phyloP scores from a whole-genome alignment of 1,140 invertebrate genomes.

The Rhyzopertha dominica region DNA sequence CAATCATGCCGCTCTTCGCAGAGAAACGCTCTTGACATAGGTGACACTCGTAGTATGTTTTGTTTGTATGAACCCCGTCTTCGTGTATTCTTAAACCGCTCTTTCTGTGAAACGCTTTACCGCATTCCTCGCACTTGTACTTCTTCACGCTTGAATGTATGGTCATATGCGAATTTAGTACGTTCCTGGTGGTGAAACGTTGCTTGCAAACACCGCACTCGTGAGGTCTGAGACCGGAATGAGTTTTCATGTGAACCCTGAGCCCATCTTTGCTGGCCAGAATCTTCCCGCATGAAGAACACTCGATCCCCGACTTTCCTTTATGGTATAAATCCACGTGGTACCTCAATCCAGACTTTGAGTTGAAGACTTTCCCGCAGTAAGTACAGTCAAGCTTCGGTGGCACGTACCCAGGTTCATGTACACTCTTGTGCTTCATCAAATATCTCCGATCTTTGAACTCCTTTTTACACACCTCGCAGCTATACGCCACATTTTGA shows the following conservation, averaged over 20 bases:
- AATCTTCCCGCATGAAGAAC: conserved; percentile 1
- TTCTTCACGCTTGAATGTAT: conserved; percentile 23
- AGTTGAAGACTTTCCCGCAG: too few relatives aligned
- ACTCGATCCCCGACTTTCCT: too few relatives aligned
- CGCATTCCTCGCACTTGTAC: conserved; percentile 21
- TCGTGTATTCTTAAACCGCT: conserved; percentile 18
- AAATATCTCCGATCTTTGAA: too few relatives aligned
- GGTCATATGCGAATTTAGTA: neutral
- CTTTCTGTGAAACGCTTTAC: conserved; percentile 24
- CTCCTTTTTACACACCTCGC: conserved; percentile 1
- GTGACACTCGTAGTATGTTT: neutral
- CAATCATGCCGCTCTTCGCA: too few relatives aligned
- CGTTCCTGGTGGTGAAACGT: conserved; percentile 9
- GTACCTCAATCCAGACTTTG: too few relatives aligned
- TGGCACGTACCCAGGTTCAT: too few relatives aligned
- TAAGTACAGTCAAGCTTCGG: too few relatives aligned
- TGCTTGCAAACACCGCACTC: conserved; percentile 13
- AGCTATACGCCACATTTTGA: too few relatives aligned
- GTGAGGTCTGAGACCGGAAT: conserved; percentile 5
- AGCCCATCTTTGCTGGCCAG: conserved; percentile 1
- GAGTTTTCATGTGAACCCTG: neutral
- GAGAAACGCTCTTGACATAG: conserved; percentile 1
- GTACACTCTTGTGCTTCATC: too few relatives aligned
- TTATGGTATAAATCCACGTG: too few relatives aligned
- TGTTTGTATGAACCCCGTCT: neutral